Conservation (phyloP, 2,888 invertebrate genomes). For the Dastarcus helophoroides region DNA sequence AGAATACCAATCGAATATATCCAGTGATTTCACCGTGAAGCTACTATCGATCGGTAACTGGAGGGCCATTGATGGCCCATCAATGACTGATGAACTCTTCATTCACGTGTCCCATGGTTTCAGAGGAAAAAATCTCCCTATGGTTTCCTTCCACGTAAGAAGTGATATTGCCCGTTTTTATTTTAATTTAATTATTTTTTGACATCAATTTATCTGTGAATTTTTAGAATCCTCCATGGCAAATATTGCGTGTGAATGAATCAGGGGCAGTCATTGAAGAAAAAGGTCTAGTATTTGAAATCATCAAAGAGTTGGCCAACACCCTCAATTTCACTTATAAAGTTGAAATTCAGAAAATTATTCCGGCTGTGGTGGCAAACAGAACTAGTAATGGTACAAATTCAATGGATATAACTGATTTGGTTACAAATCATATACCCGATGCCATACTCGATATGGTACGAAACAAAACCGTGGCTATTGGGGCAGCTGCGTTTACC, state of each 20-base stretch:
- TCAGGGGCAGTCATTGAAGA: conserved; percentile 47
- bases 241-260: conserved; percentile 52
- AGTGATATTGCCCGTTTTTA: conserved; percentile 7
- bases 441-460: conserved; percentile 41
- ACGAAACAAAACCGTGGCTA: conserved; percentile 39
- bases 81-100: conserved; percentile 59
- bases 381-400: neutral
- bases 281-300: conserved; percentile 67
- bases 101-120: conserved; percentile 73
- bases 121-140: conserved; percentile 57
- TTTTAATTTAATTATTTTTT: too few relatives aligned
- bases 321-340: conserved; percentile 71
- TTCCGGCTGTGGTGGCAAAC: neutral
- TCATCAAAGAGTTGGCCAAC: conserved; percentile 60
- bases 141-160: conserved; percentile 68
- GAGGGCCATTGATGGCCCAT: conserved; percentile 59
- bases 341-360: conserved; percentile 25
- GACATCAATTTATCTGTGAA: too few relatives aligned
- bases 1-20: conserved; percentile 23
- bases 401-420: conserved; percentile 17
- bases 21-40: conserved; percentile 19
- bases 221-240: conserved; percentile 80
- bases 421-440: conserved; percentile 28
- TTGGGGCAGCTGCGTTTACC: conserved; percentile 51
- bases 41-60: conserved; percentile 56